These are phyloP conservation scores for Chionoecetes opilio DNA, from an alignment of 1,140 invertebrate genomes.

Conservation along the genomic window DNA sequence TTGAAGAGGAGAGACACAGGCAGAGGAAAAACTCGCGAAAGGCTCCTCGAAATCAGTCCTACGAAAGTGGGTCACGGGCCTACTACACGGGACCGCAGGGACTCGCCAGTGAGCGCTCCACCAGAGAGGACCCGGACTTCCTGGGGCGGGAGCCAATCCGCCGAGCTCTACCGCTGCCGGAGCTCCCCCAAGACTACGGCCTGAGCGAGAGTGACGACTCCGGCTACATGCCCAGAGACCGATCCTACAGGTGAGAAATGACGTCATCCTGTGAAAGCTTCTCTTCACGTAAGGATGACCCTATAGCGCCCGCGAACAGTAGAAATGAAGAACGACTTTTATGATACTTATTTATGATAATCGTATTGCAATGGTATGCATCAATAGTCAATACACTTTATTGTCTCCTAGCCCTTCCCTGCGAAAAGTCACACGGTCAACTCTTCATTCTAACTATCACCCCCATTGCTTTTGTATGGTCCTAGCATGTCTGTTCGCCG, in stretches of 20 bases:
- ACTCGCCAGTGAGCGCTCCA: neutral
- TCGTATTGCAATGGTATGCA: too few species aligned
- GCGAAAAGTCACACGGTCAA: neutral
- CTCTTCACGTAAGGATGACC: too few species aligned
- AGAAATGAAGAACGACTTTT: too few species aligned
- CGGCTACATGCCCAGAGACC: neutral
- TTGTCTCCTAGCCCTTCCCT: neutral
- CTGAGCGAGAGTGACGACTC: constrained; percentile 40
- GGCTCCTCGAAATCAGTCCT: neutral
- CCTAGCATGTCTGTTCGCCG: constrained; percentile 52
- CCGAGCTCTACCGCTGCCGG: neutral
- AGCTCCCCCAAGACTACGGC: constrained; percentile 52
- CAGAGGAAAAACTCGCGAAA: constrained; percentile 60
- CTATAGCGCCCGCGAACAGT: too few species aligned
- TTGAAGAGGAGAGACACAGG: constrained; percentile 66
- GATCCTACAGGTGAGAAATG: constrained; percentile 44
- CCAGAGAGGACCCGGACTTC: constrained; percentile 34
- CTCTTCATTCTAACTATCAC: neutral
- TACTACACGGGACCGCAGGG: neutral
- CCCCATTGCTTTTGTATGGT: neutral
- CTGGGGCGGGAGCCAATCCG: constrained; percentile 44
- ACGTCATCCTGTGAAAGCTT: too few species aligned
- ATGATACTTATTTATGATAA: too few species aligned
- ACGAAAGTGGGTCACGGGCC: neutral
- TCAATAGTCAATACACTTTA: too few species aligned